These are phyloP conservation scores for Caloenas nicobarica DNA, from an alignment of 2,113 vertebrate species.

Conservation along the genomic window DNA sequence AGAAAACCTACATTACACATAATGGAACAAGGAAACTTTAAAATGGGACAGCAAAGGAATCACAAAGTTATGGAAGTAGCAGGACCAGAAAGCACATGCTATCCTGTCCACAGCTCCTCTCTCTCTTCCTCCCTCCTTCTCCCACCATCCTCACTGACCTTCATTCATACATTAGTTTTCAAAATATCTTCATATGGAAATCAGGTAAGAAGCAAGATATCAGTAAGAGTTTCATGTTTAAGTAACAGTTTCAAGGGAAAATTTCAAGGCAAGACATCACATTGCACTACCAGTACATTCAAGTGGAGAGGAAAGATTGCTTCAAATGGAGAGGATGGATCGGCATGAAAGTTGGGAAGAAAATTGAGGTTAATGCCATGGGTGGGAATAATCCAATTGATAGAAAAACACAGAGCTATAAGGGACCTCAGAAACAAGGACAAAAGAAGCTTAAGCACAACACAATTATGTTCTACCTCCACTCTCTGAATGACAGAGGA, in stretches of 20 bases:
- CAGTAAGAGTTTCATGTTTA: neutral
- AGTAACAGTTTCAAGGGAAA: neutral
- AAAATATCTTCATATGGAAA: neutral
- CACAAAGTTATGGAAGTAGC: neutral
- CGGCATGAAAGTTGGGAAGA: neutral
- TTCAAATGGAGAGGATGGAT: neutral
- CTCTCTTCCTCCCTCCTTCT: neutral
- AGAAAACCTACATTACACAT: neutral
- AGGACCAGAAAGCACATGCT: neutral
- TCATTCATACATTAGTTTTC: neutral
- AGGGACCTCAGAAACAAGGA: neutral
- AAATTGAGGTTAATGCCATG: neutral
- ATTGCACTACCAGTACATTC: neutral
- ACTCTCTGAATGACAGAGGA: neutral
- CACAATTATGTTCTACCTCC: neutral
- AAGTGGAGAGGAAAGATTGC: neutral
- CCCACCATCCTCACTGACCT: neutral
- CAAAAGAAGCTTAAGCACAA: neutral
- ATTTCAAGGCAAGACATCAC: neutral
- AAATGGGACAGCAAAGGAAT: neutral
- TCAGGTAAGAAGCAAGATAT: neutral
- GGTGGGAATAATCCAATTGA: neutral
- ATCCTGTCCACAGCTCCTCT: neutral
- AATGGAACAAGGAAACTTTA: neutral
- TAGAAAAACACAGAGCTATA: neutral